phyloP scores from a whole-genome alignment of 1,140 invertebrate species.

The Eupristina koningsbergeri region DNA sequence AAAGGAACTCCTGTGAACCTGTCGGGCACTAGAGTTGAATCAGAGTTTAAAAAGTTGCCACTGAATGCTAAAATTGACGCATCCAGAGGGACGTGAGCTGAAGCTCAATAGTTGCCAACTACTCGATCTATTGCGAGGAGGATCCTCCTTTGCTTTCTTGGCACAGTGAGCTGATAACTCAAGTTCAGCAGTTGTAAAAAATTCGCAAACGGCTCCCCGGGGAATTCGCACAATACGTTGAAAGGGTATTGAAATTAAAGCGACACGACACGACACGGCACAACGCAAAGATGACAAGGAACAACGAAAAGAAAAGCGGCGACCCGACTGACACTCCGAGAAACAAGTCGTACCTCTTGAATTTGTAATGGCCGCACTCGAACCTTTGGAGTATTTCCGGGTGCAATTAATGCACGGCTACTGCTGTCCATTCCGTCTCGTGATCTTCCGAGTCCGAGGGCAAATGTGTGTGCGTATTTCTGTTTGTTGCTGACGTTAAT shows the following conservation, averaged over 20 bases:
- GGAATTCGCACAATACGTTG: background rate
- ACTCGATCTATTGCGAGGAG: too few relatives aligned
- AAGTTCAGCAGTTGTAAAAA: background rate
- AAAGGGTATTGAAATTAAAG: background rate
- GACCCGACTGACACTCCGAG: background rate
- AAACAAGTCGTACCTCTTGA: slow-evolving; percentile 40
- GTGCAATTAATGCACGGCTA: background rate
- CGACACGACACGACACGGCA: background rate
- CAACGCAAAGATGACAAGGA: background rate
- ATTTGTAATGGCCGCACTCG: slow-evolving; percentile 6
- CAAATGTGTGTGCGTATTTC: background rate
- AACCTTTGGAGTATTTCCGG: slow-evolving; percentile 27
- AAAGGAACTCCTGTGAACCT: too few relatives aligned
- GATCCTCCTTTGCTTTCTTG: background rate
- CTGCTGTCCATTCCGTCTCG: background rate
- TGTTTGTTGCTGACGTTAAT: background rate
- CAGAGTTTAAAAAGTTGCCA: too few relatives aligned
- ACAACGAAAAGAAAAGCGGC: background rate
- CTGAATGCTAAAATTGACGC: too few relatives aligned
- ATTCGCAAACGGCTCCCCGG: background rate
- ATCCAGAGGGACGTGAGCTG: too few relatives aligned
- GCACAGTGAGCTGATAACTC: too few relatives aligned
- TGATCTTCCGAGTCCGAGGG: background rate
- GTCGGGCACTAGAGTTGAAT: too few relatives aligned
- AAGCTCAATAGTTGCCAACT: background rate